phyloP scores from a whole-genome alignment of 1,140 invertebrate genomes.

The Archivesica marissinica region DNA sequence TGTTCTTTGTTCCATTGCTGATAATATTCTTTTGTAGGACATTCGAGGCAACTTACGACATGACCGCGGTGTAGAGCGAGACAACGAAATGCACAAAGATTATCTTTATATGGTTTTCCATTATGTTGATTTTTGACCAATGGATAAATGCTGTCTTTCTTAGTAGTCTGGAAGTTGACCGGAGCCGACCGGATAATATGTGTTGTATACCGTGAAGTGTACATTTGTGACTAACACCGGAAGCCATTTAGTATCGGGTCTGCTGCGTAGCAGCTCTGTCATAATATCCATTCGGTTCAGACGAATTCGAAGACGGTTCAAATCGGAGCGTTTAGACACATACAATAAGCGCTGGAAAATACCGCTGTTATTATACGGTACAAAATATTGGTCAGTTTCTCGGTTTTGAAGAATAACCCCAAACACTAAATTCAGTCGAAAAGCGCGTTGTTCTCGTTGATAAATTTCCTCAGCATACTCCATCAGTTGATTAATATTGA shows the following conservation, averaged over 20 bases:
- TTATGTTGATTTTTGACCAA: slow-evolving; percentile 8
- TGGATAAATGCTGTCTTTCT: slow-evolving; percentile 4
- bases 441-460: background rate
- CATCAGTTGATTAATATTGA: background rate
- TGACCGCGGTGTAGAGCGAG: background rate
- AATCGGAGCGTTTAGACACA: background rate
- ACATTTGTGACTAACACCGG: slow-evolving; percentile 28
- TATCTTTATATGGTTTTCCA: background rate
- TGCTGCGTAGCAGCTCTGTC: background rate
- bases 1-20: background rate
- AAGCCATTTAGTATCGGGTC: slow-evolving; percentile 32
- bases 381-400: slow-evolving; percentile 3
- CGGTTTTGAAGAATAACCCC: slow-evolving; percentile 15
- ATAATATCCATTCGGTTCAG: background rate
- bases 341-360: slow-evolving; percentile 10
- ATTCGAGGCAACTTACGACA: background rate
- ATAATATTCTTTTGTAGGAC: background rate
- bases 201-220: slow-evolving; percentile 6
- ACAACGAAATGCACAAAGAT: slow-evolving; percentile 5
- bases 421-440: background rate
- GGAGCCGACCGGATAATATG: background rate
- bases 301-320: background rate
- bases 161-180: slow-evolving; percentile 6
- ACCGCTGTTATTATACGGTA: slow-evolving; percentile 30
- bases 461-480: background rate